A percentile compares a stretch with the other conserved stretches of the same genome.
phyloP scores from a whole-genome alignment of 2,888 invertebrate species.

The Heliothis peltigera region DNA sequence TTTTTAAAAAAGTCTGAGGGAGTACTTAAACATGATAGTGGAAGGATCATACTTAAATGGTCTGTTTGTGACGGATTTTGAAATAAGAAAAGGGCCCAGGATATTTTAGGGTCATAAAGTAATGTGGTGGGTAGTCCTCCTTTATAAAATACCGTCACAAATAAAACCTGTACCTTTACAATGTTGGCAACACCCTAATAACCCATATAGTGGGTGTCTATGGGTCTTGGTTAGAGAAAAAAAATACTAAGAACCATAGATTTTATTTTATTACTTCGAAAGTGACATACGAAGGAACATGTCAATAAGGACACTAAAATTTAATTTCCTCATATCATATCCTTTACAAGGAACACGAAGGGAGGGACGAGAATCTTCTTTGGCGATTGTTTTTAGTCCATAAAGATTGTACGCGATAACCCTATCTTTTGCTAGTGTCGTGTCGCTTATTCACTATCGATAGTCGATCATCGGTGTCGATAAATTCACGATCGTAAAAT shows the following conservation, averaged over 20 bases:
- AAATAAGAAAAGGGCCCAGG: slow-evolving; percentile 4
- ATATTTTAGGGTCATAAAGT: slow-evolving; percentile 34
- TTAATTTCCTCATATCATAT: slow-evolving; percentile 80
- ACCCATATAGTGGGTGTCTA: slow-evolving; percentile 58
- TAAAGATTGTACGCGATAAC: slow-evolving; percentile 85
- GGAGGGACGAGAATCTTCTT: slow-evolving; percentile 64
- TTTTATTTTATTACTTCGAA: slow-evolving; percentile 56
- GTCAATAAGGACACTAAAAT: slow-evolving; percentile 75
- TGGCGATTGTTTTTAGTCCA: slow-evolving; percentile 79
- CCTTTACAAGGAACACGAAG: slow-evolving; percentile 73
- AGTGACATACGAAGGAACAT: slow-evolving; percentile 61
- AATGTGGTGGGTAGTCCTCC: slow-evolving; percentile 21
- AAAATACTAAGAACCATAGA: slow-evolving; percentile 42
- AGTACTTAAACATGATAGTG: not conserved
- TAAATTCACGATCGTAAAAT: slow-evolving; percentile 76
- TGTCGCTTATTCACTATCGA: slow-evolving; percentile 73
- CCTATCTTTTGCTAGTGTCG: slow-evolving; percentile 77
- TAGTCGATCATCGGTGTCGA: slow-evolving; percentile 78
- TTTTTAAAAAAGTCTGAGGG: too few species aligned
- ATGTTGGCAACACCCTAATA: slow-evolving; percentile 59
- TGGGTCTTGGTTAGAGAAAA: slow-evolving; percentile 40
- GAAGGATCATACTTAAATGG: not conserved
- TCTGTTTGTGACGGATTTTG: not conserved
- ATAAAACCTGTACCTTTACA: slow-evolving; percentile 50
- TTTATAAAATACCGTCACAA: slow-evolving; percentile 37